A percentile compares a stretch with the other conserved stretches of the same genome.
phyloP scores from a whole-genome alignment of 1,140 invertebrate genomes.

The Anastrepha obliqua region DNA sequence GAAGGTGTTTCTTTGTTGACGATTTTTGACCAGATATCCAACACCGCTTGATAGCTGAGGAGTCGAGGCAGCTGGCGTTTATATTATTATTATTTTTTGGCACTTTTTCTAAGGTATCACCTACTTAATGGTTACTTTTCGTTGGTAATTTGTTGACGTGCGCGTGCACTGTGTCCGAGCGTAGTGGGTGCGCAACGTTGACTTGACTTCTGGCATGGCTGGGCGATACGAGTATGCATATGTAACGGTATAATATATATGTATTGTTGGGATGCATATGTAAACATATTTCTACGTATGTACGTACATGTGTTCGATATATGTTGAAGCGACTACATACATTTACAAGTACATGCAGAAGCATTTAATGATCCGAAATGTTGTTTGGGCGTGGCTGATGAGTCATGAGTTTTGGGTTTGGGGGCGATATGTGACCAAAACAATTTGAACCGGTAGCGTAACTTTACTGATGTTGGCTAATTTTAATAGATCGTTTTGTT shows the following conservation, averaged over 20 bases:
- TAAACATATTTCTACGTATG: not conserved
- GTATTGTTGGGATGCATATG: not conserved
- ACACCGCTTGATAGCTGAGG: not conserved
- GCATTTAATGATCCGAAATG: constrained; percentile 30
- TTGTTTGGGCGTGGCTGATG: constrained; percentile 39
- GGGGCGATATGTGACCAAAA: constrained; percentile 2
- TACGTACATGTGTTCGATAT: not conserved
- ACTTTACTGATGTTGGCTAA: not conserved
- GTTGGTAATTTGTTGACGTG: constrained; percentile 40
- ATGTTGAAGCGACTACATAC: constrained; percentile 2
- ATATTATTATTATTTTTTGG: constrained; percentile 8
- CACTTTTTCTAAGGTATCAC: not conserved
- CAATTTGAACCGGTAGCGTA: constrained; percentile 24
- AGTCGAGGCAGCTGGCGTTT: not conserved
- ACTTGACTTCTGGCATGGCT: not conserved
- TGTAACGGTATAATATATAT: not conserved
- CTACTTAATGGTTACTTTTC: constrained; percentile 20
- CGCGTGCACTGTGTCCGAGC: constrained; percentile 5
- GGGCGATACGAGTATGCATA: not conserved
- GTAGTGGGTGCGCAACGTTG: constrained; percentile 33
- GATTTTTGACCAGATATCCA: constrained; percentile 12
- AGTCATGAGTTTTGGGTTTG: constrained; percentile 26
- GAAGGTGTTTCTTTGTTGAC: constrained; percentile 41
- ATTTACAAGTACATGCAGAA: not conserved
- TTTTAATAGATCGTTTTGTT: not conserved